Evolutionary conservation across 2,888 invertebrate genomes (phyloP), one percentile per base, ranked within the genome.

Genomic region (Theretra japonica): DNA sequence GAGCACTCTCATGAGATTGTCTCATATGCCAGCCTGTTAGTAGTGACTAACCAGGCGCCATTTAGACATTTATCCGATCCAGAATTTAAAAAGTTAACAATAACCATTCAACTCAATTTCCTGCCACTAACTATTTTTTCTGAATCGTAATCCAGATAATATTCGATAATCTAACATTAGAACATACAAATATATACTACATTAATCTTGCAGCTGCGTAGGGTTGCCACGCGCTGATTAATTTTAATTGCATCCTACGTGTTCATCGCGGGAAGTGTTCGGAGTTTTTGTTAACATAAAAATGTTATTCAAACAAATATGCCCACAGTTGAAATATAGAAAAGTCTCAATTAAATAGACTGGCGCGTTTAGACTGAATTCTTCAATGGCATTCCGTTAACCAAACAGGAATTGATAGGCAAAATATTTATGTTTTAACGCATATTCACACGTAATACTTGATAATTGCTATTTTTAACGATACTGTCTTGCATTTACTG

Each of bases 231-330:
- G 11, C 62, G 11, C 21, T 21, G 33, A 23, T 21, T 30, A 15
- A 62, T 33, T 53, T 62, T 62, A 62, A 62, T 23, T 62, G 4
- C 21, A 62, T 41, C 60, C 25, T 60, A 60, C 30, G 25, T 58
- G 58, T 17, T 23, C 17, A 56, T 56, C 15, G 23, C 25, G n/a
- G n/a, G 33, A 41, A 62, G 15, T 62, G n/a, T n/a, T 62, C 15
- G 8, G 19, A 8, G 23, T 11, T 23, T 4, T 21, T 23, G 0
- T n/a, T 0, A 21, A n/a, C 21, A 21, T n/a, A 33, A 21, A 62
- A 41, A 23, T 28, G 5, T 23, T 17, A 17, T 58, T 19, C 6
- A 19, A 62, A 33, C n/a, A 62, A 41, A 62, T 23, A 33, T 62
- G 19, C 6, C 4, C 11, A n/a, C 33, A 41, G 33, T 41, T 62